phyloP scores from a whole-genome alignment of 2,797 vertebrate genomes.

The Buphagus erythrorhynchus region DNA sequence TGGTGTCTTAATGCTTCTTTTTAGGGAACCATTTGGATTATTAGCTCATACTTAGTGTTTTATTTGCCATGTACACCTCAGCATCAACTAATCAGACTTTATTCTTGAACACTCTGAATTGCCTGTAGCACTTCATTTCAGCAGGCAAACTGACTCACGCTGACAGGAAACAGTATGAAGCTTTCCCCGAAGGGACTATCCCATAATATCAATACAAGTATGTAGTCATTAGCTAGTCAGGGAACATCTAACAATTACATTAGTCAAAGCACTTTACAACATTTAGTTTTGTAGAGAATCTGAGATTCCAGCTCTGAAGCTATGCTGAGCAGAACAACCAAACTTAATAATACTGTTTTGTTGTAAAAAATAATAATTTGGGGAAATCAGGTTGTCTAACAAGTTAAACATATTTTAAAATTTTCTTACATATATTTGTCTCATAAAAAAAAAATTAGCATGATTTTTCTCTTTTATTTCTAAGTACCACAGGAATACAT shows the following conservation, averaged over 20 bases:
- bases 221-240: slow-evolving; percentile 59
- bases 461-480: background rate
- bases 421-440: background rate
- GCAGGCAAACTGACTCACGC: slow-evolving; percentile 31
- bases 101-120: slow-evolving; percentile 53
- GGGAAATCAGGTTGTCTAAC: background rate
- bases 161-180: slow-evolving; percentile 56
- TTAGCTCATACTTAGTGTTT: slow-evolving; percentile 38
- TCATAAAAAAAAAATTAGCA: background rate
- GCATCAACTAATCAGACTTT: slow-evolving; percentile 38
- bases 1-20: slow-evolving; percentile 17
- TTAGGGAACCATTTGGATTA: slow-evolving; percentile 35
- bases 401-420: background rate
- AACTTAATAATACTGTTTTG: background rate
- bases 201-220: slow-evolving; percentile 41
- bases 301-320: background rate
- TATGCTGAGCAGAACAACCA: background rate
- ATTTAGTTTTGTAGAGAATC: slow-evolving; percentile 9
- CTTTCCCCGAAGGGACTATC: slow-evolving; percentile 46
- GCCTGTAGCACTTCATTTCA: slow-evolving; percentile 50
- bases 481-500: background rate
- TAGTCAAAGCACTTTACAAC: slow-evolving; percentile 63
- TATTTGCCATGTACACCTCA: slow-evolving; percentile 44
- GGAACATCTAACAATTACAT: slow-evolving; percentile 56
- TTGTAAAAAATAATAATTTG: background rate